Base-by-base conservation (phyloP, 1,140 invertebrate species). In the Listronotus oregonensis region DNA sequence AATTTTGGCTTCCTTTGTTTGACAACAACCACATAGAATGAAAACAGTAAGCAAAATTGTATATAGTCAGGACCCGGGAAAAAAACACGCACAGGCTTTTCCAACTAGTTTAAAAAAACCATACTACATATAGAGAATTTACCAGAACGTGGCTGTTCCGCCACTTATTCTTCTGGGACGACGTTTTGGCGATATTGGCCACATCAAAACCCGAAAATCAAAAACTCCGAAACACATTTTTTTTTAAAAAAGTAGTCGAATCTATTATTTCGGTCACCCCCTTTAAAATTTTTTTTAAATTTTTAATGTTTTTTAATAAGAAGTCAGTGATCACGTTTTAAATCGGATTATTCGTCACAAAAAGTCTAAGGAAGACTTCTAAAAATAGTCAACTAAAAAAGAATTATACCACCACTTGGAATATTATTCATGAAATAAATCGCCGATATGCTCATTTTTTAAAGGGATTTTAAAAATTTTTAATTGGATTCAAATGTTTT, bases 91-190 rank as follows among this genome's bases (percentile, higher is more conserved):
- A n/a, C n/a, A n/a, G n/a, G n/a, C n/a, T n/a, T n/a, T n/a, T n/a
- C n/a, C n/a, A n/a, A n/a, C n/a, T n/a, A n/a, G n/a, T n/a, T n/a
- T n/a, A n/a, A n/a, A n/a, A n/a, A n/a, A n/a, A n/a, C n/a, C n/a
- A n/a, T n/a, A n/a, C n/a, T n/a, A n/a, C n/a, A n/a, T n/a, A n/a
- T n/a, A n/a, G n/a, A n/a, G n/a, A 18, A 69, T 54, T 73, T 72
- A 78, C 77, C 72, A 67, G 74, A 63, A 9, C 77, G 75, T 73
- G 75, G 74, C n/a, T 17, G 14, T 34, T 70, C 32, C 73, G 74
- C 77, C 77, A 78, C 74, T 75, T 70, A 43, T 60, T 72, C 70
- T 78, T 77, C 40, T 77, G 71, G 46, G 75, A 74, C 73, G 76
- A 78, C 74, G 77, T 75, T 70, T 74, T 77, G 71, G 65, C 42